phyloP scores from a whole-genome alignment of 2,113 vertebrate genomes.

The Nipponia nippon region DNA sequence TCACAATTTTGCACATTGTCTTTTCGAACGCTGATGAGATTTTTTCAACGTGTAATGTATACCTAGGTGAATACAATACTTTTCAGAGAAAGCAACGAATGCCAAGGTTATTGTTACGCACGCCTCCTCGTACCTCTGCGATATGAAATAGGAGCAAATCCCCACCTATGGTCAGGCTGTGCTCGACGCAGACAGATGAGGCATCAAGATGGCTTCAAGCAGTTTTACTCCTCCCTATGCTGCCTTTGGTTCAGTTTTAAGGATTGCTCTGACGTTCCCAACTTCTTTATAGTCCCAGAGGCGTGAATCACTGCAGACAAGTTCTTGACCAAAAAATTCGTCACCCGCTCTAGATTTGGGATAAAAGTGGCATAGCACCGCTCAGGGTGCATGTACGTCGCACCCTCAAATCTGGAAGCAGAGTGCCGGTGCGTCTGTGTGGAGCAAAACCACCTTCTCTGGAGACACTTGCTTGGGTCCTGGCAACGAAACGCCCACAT shows the following conservation, averaged over 20 bases:
- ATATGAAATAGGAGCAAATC: background rate
- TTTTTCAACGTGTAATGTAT: background rate
- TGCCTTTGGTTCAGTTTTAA: background rate
- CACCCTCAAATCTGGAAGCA: background rate
- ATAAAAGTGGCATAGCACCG: background rate
- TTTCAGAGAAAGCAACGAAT: background rate
- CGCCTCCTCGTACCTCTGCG: accelerated
- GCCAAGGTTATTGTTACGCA: background rate
- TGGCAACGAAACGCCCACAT: background rate
- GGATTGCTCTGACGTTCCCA: background rate
- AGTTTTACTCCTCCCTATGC: background rate
- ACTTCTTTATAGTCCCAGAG: background rate
- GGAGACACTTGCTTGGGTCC: background rate
- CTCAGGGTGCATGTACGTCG: background rate
- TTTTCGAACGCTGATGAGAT: background rate
- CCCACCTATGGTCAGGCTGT: background rate
- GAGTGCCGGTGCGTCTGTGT: background rate
- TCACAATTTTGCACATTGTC: background rate
- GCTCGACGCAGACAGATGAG: background rate
- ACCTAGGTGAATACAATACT: background rate
- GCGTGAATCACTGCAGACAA: background rate
- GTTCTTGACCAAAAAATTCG: background rate
- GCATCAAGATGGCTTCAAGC: background rate
- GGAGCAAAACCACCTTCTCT: background rate
- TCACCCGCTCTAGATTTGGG: background rate